Evolutionary conservation across 2,113 vertebrate species (phyloP).

Genomic region (Fukomys damarensis): DNA sequence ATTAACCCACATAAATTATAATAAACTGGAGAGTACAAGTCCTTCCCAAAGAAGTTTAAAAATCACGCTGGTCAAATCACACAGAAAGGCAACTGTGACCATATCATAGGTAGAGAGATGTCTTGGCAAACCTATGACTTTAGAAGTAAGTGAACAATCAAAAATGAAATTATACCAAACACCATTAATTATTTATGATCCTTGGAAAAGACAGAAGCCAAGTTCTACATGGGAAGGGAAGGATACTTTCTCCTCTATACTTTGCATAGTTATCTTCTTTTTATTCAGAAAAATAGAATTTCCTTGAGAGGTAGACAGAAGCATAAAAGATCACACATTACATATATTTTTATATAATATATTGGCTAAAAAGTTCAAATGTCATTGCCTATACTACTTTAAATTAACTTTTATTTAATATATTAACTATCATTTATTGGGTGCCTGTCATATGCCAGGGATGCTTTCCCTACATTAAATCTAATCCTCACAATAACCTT

Average conservation of each 20-base stretch:
- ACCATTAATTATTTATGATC: constrained; percentile 34
- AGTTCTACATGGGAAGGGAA: constrained; percentile 12
- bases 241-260: background rate
- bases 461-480: constrained; percentile 45
- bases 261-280: constrained; percentile 34
- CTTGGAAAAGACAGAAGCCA: background rate
- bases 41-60: constrained; percentile 22
- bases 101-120: background rate
- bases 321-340: constrained; percentile 10
- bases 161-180: constrained; percentile 42
- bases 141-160: constrained; percentile 40
- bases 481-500: background rate
- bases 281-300: constrained; percentile 46
- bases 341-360: background rate
- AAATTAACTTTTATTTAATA: constrained; percentile 39
- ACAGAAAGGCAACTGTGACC: background rate
- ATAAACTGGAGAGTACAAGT: constrained; percentile 4
- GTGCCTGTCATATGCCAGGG: background rate
- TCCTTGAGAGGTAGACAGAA: constrained; percentile 23
- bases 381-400: background rate
- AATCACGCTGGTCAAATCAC: background rate
- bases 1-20: constrained; percentile 44
- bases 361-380: constrained; percentile 49
- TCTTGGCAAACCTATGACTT: constrained; percentile 14
- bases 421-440: constrained; percentile 51